These are phyloP conservation scores for Caenorhabditis brenneri DNA, from an alignment of 1,140 invertebrate genomes.

Conservation along the genomic window DNA sequence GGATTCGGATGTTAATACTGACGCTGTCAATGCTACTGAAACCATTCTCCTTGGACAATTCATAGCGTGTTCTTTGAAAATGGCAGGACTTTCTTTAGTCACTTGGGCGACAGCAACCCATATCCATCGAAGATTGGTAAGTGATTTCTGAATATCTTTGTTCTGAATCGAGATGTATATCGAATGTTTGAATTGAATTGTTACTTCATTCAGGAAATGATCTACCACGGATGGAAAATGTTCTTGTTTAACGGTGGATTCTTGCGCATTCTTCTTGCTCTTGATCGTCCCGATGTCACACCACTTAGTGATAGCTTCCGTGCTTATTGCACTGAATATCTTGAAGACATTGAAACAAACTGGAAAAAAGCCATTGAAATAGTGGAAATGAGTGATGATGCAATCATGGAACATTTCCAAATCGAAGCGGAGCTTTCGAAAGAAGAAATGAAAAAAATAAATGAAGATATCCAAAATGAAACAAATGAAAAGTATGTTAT, in stretches of 20 bases:
- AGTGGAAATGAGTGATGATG: neutral
- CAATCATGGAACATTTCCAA: neutral
- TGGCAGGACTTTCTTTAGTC: neutral
- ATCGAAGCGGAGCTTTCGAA: neutral
- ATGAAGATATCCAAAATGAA: neutral
- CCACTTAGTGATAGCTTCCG: neutral
- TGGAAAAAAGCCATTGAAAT: neutral
- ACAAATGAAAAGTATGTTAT: neutral
- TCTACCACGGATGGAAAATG: conserved; percentile 1
- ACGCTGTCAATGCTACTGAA: neutral
- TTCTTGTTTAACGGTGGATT: neutral
- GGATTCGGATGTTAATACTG: neutral
- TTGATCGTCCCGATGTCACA: neutral
- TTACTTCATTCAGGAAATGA: conserved; percentile 11
- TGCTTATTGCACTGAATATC: neutral
- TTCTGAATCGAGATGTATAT: too few species aligned
- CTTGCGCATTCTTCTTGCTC: neutral
- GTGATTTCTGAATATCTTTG: neutral
- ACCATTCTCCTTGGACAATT: neutral
- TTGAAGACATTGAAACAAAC: neutral
- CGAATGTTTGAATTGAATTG: neutral
- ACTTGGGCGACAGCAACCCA: neutral
- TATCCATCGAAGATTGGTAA: neutral
- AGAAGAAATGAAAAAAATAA: neutral
- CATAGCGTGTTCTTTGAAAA: neutral